These are phyloP conservation scores for Chrysemys picta DNA, from an alignment of 2,113 vertebrate genomes.

Conservation along the genomic window DNA sequence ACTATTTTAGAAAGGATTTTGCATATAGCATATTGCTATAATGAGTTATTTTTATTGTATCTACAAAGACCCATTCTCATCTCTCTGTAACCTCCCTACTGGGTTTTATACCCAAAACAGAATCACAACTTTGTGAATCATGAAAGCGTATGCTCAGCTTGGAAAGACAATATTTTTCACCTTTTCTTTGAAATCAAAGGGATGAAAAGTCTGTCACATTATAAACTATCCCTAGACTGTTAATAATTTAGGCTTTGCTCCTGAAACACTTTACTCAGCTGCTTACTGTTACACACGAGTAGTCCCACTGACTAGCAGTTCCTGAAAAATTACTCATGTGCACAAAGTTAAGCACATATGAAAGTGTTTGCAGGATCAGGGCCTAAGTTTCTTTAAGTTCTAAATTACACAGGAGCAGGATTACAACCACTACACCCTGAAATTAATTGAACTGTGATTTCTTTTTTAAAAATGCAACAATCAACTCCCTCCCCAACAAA, in stretches of 20 bases:
- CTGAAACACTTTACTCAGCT: not conserved
- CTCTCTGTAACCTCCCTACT: conserved; percentile 48
- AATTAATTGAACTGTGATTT: conserved; percentile 27
- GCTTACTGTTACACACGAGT: not conserved
- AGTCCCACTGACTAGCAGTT: not conserved
- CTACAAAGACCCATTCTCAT: conserved; percentile 50
- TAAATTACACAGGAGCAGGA: not conserved
- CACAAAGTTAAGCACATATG: rapidly evolving
- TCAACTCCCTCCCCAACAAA: not conserved
- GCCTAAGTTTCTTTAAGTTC: not conserved
- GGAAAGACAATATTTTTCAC: not conserved
- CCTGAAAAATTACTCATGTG: not conserved
- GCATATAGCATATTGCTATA: conserved; percentile 11
- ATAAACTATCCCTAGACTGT: not conserved
- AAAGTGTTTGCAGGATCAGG: not conserved
- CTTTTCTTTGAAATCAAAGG: conserved; percentile 53
- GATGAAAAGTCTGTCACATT: conserved; percentile 21
- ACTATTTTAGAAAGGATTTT: conserved; percentile 23
- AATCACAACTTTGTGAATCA: conserved; percentile 56
- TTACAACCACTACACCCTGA: not conserved
- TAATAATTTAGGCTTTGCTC: not conserved
- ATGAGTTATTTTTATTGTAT: conserved; percentile 44
- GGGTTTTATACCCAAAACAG: conserved; percentile 58
- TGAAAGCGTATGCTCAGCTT: conserved; percentile 34
- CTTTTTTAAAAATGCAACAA: conserved; percentile 16